phyloP scores from a whole-genome alignment of 2,888 invertebrate species.

The Orthonevra nobilis region DNA sequence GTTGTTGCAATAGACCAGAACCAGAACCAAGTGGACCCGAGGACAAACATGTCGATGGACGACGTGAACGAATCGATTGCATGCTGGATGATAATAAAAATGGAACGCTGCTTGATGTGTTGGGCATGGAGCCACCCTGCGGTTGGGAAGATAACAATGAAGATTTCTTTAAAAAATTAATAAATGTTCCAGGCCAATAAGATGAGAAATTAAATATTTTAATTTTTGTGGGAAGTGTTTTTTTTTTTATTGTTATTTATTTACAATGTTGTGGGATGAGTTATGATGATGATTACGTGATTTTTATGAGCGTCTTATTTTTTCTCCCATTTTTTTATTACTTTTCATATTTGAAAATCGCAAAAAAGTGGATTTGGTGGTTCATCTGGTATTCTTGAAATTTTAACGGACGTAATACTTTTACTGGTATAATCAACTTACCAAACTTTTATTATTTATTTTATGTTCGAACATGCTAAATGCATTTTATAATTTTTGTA shows the following conservation, averaged over 20 bases:
- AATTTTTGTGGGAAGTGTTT: neutral
- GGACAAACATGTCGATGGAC: constrained; percentile 87
- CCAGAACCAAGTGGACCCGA: constrained; percentile 84
- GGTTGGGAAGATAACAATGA: constrained; percentile 81
- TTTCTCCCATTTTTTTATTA: neutral
- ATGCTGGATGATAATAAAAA: constrained; percentile 90
- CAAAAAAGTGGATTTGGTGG: no score
- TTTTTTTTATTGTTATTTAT: neutral
- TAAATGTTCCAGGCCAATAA: constrained; percentile 61
- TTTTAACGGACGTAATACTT: no score
- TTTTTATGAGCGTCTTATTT: constrained; percentile 31
- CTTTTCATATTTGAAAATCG: constrained; percentile 24
- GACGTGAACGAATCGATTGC: constrained; percentile 88
- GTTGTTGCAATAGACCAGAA: constrained; percentile 90
- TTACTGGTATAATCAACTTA: no score
- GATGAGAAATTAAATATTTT: constrained; percentile 25
- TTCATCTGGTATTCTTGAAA: no score
- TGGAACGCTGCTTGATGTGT: constrained; percentile 93
- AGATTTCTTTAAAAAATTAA: constrained; percentile 81
- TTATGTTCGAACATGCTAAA: no score
- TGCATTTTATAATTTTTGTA: no score
- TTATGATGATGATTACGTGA: constrained; percentile 65
- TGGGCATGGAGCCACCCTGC: constrained; percentile 94
- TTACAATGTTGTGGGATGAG: constrained; percentile 25
- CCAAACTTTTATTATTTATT: no score